Evolutionary conservation across 2,797 vertebrate genomes (phyloP).

Genomic region (Onychomys arenicola): DNA sequence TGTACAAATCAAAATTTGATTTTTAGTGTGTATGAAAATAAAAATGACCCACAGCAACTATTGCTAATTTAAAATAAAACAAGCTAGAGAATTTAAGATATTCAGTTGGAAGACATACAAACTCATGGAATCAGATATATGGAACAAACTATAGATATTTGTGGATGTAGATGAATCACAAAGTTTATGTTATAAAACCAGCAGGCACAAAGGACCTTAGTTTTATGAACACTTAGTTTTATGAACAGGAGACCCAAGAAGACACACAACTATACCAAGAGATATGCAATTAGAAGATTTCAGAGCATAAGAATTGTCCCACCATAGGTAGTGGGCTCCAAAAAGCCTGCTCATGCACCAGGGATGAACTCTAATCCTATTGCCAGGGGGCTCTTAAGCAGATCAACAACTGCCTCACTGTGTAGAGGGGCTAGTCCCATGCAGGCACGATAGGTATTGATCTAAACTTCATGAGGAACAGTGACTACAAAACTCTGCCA

Average conservation of each 20-base stretch:
- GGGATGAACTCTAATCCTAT: too few relatives aligned
- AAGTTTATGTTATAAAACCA: not conserved
- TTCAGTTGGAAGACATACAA: not conserved
- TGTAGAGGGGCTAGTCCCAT: too few relatives aligned
- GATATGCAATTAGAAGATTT: not conserved
- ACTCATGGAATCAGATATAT: not conserved
- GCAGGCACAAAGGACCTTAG: not conserved
- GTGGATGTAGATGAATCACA: not conserved
- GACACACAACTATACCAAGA: not conserved
- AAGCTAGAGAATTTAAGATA: not conserved
- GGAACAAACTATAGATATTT: not conserved
- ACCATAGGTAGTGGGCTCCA: too few relatives aligned
- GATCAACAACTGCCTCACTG: too few relatives aligned
- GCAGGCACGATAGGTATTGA: too few relatives aligned
- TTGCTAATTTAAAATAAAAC: constrained; percentile 21
- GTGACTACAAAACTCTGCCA: too few relatives aligned
- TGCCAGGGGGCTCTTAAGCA: too few relatives aligned
- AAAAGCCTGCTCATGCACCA: too few relatives aligned
- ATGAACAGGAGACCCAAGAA: not conserved
- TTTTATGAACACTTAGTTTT: not conserved
- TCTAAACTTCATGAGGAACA: too few relatives aligned
- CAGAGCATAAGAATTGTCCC: not conserved
- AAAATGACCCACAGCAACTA: not conserved
- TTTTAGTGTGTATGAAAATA: not conserved
- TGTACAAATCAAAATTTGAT: not conserved